Conservation (phyloP, 2,797 vertebrate species). For the Catamblyrhynchus diadema region DNA sequence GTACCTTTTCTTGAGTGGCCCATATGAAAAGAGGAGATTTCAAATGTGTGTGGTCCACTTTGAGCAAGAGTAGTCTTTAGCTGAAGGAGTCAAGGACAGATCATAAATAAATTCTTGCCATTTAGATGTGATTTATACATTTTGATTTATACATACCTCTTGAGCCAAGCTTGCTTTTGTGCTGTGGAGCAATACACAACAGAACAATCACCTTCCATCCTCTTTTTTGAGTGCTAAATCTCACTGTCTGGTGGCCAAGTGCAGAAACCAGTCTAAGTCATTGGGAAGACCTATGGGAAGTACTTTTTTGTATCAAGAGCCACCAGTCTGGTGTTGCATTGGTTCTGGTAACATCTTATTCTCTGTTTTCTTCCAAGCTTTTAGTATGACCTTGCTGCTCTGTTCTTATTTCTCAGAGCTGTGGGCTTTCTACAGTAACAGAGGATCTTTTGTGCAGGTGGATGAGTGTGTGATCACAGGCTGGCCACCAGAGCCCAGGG, state of each 20-base stretch:
- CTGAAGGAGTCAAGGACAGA: background rate
- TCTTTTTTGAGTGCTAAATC: background rate
- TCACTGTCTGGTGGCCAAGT: background rate
- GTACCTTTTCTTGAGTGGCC: background rate
- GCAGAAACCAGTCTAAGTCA: background rate
- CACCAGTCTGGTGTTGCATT: background rate
- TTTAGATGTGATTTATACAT: background rate
- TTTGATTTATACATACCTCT: background rate
- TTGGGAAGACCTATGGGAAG: background rate
- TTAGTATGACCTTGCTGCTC: background rate
- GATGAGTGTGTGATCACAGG: accelerated
- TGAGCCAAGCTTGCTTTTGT: background rate
- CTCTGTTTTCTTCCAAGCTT: background rate
- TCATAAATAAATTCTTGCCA: background rate
- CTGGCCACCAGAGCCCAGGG: background rate
- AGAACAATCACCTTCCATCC: background rate
- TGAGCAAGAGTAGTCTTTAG: background rate
- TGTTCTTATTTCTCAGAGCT: background rate
- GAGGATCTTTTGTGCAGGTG: background rate
- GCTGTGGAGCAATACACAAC: background rate
- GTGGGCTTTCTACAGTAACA: background rate
- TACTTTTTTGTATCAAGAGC: background rate
- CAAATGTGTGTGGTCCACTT: background rate
- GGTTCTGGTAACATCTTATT: background rate
- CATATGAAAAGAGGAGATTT: background rate